These are phyloP conservation scores for Python bivittatus DNA, from an alignment of 2,113 vertebrate genomes.

Conservation along the genomic window DNA sequence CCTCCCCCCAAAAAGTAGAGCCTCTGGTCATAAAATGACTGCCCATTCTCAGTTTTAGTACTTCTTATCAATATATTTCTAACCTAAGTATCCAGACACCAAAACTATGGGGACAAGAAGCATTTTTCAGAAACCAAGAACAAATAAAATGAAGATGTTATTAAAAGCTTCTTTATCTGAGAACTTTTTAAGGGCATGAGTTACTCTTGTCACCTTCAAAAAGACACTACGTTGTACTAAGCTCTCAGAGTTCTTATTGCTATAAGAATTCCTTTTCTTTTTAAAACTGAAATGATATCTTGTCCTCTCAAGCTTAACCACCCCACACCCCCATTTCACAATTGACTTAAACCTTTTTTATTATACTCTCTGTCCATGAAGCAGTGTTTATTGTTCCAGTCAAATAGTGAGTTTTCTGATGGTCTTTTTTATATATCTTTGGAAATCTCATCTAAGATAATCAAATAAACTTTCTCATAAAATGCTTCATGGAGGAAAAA, in stretches of 20 bases:
- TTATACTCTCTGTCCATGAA: not conserved
- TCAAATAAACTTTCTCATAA: not conserved
- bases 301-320: not conserved
- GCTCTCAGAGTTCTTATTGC: not conserved
- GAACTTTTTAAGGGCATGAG: not conserved
- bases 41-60: not conserved
- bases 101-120: not conserved
- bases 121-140: not conserved
- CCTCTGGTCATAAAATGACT: not conserved
- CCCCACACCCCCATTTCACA: rapidly evolving
- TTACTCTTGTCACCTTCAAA: not conserved
- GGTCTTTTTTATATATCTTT: slow-evolving; percentile 8
- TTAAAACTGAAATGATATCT: not conserved
- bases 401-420: not conserved
- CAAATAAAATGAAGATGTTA: not conserved
- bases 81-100: not conserved
- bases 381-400: not conserved
- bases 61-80: not conserved
- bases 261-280: not conserved
- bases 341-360: not conserved
- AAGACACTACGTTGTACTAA: not conserved
- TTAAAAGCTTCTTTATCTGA: not conserved
- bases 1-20: not conserved
- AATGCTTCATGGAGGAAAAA: not conserved
- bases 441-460: not conserved